Percentiles rank a stretch among this genome's conserved stretches.
Evolutionary conservation across 2,888 invertebrate genomes (phyloP).

Genomic region (Aleiodes testaceus): DNA sequence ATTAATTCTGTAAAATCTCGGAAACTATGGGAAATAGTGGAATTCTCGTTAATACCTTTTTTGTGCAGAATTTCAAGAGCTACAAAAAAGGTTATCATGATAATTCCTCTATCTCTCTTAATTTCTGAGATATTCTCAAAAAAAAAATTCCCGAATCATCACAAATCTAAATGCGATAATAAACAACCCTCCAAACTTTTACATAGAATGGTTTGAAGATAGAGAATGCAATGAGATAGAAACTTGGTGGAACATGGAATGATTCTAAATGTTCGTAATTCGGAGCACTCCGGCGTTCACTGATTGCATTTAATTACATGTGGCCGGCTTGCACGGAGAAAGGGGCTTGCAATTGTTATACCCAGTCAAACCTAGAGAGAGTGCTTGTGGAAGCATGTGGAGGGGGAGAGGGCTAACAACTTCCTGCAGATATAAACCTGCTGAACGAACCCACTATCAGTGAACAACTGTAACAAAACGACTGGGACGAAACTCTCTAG

Average conservation of each 20-base stretch:
- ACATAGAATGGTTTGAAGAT: conserved; percentile 11
- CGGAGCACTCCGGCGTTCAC: conserved; percentile 49
- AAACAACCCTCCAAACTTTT: too few relatives aligned
- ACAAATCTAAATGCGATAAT: too few relatives aligned
- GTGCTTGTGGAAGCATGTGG: neutral
- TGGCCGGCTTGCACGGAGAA: conserved; percentile 53
- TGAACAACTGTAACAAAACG: conserved; percentile 31
- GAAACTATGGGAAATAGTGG: too few relatives aligned
- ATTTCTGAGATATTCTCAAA: too few relatives aligned
- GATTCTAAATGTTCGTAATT: conserved; percentile 42
- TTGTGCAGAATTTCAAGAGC: too few relatives aligned
- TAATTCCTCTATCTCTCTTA: too few relatives aligned
- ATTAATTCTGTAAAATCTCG: too few relatives aligned
- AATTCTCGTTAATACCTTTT: too few relatives aligned
- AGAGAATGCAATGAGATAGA: conserved; percentile 27
- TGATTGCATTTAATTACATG: conserved; percentile 73
- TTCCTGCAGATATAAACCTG: conserved; percentile 39
- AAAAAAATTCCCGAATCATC: too few relatives aligned
- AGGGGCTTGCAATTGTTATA: conserved; percentile 33
- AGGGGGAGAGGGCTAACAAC: conserved; percentile 32
- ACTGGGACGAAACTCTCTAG: conserved; percentile 10
- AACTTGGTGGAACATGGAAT: conserved; percentile 23
- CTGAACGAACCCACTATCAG: conserved; percentile 34
- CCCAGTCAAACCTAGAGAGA: conserved; percentile 27
- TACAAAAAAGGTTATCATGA: too few relatives aligned